These are phyloP conservation scores for Eremophila alpestris DNA, from an alignment of 2,797 vertebrate species.

Conservation along the genomic window DNA sequence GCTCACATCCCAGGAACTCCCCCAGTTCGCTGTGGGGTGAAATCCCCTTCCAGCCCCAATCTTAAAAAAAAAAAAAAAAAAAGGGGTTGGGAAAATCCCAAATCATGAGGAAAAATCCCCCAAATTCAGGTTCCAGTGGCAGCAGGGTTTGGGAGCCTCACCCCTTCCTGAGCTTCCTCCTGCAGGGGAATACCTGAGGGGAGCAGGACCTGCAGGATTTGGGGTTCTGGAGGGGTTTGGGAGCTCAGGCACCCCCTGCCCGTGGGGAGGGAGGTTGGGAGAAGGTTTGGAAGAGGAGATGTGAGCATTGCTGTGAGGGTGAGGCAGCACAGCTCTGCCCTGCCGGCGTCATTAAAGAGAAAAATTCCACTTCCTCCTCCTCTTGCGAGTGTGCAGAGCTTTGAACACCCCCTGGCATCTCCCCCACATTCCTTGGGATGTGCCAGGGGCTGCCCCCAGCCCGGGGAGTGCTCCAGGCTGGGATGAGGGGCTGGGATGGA, in stretches of 20 bases:
- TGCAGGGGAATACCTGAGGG: background rate
- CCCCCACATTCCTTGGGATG: background rate
- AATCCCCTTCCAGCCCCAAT: background rate
- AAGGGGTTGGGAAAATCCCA: background rate
- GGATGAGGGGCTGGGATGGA: background rate
- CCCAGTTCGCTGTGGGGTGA: background rate
- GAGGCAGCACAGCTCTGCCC: background rate
- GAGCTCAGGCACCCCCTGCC: background rate
- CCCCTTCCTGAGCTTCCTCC: background rate
- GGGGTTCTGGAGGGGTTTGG: background rate
- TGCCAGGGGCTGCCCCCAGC: background rate
- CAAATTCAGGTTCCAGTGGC: background rate
- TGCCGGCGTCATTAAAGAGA: background rate
- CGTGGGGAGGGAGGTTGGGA: fast-evolving
- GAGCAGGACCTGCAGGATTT: background rate
- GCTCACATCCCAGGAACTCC: background rate
- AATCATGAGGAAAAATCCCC: background rate
- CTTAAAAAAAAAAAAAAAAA: too few species aligned
- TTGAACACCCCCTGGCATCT: background rate
- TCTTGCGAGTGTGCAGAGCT: background rate
- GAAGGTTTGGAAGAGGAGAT: background rate
- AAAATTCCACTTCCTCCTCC: background rate
- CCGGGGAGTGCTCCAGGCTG: background rate
- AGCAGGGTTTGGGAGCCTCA: background rate
- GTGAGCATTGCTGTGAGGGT: background rate